phyloP scores from a whole-genome alignment of 2,797 vertebrate genomes.

The Sebastes itinus region DNA sequence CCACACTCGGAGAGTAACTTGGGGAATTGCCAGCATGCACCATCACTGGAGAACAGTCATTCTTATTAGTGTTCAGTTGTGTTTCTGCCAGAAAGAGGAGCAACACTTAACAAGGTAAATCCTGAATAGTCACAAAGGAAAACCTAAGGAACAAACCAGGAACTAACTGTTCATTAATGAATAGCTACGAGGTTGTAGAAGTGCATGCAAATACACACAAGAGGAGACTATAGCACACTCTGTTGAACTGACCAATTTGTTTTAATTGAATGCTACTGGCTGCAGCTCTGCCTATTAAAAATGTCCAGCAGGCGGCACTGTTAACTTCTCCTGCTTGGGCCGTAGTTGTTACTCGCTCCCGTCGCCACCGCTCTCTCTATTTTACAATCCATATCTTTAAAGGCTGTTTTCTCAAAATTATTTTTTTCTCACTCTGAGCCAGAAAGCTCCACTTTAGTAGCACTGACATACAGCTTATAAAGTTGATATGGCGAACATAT shows the following conservation, averaged over 20 bases:
- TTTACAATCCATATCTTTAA: too few relatives aligned
- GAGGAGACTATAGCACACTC: background rate
- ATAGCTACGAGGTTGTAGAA: background rate
- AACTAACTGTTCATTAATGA: background rate
- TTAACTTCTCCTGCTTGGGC: too few relatives aligned
- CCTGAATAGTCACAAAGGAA: background rate
- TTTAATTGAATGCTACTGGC: background rate
- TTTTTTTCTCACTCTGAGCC: too few relatives aligned
- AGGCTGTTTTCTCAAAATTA: too few relatives aligned
- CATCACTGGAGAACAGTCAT: slow-evolving; percentile 17
- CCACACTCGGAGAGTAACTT: slow-evolving; percentile 19
- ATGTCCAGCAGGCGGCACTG: background rate
- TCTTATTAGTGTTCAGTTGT: background rate
- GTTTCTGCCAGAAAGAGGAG: background rate
- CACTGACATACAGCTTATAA: too few relatives aligned
- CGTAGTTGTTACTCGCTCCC: too few relatives aligned
- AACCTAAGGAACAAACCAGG: background rate
- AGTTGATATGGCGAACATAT: background rate
- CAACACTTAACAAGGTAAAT: background rate
- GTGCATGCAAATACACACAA: background rate
- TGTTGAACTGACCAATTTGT: background rate
- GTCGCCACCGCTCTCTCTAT: too few relatives aligned
- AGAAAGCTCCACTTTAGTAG: too few relatives aligned
- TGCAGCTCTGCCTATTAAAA: background rate
- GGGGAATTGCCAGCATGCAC: slow-evolving; percentile 20